Evolutionary conservation across 2,888 invertebrate species (phyloP).

Genomic region (Megamerina dolium): DNA sequence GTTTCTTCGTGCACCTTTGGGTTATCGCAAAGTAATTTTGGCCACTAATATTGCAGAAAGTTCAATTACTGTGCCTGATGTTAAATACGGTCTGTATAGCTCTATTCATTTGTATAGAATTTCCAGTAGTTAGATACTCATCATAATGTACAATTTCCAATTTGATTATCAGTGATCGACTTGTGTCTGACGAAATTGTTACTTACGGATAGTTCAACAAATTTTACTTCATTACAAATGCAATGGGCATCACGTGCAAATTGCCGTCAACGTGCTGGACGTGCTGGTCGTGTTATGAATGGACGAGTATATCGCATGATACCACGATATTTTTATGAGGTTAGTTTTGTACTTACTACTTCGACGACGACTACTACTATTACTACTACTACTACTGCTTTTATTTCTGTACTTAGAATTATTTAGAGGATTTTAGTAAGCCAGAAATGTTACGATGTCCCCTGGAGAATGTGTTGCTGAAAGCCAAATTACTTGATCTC

Average conservation of each 20-base stretch:
- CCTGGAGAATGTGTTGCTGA: constrained; percentile 71
- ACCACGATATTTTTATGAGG: constrained; percentile 59
- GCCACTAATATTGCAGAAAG: constrained; percentile 91
- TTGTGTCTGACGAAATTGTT: constrained; percentile 86
- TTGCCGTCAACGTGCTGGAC: constrained; percentile 83
- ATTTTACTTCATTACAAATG: constrained; percentile 60
- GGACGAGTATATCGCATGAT: constrained; percentile 83
- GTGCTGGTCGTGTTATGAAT: constrained; percentile 81
- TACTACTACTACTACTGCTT: not conserved
- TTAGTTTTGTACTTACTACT: too few relatives aligned
- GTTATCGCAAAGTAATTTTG: constrained; percentile 71
- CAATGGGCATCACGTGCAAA: constrained; percentile 87
- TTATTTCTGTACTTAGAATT: constrained; percentile 40
- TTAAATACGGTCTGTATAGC: constrained; percentile 56
- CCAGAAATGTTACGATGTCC: constrained; percentile 81
- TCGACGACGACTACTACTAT: constrained; percentile 6
- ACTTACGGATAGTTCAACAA: constrained; percentile 67
- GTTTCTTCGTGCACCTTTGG: constrained; percentile 44
- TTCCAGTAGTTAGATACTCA: not conserved
- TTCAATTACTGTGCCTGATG: constrained; percentile 83
- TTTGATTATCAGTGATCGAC: constrained; percentile 88
- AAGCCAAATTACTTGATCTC: constrained; percentile 75
- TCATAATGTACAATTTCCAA: too few relatives aligned
- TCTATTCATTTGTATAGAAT: not conserved
- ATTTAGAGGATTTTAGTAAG: constrained; percentile 53